These are phyloP conservation scores for Tachycineta bicolor DNA, from an alignment of 2,113 vertebrate genomes.

Conservation along the genomic window DNA sequence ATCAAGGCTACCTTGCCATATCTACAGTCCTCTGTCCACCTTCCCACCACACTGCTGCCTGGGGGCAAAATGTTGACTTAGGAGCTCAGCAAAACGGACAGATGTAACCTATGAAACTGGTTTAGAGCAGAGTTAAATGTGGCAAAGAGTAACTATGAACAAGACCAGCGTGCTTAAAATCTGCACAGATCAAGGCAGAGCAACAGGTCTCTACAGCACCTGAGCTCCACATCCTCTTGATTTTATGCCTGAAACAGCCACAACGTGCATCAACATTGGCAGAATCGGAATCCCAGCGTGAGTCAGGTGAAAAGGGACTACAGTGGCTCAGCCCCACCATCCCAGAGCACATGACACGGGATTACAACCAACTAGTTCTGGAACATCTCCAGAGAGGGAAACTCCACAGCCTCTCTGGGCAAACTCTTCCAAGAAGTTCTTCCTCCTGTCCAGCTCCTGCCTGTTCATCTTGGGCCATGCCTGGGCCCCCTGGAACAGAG, in stretches of 20 bases:
- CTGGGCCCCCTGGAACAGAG: background rate
- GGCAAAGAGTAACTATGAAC: background rate
- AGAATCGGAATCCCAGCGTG: fast-evolving
- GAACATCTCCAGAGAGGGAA: background rate
- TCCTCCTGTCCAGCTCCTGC: background rate
- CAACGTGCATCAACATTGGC: fast-evolving
- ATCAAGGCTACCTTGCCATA: background rate
- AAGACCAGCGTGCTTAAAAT: background rate
- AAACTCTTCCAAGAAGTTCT: background rate
- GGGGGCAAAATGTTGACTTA: background rate
- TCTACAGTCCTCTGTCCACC: background rate
- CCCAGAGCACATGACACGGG: background rate
- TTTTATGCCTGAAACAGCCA: background rate
- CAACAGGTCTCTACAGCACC: background rate
- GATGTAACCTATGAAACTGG: fast-evolving
- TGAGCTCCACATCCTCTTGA: background rate
- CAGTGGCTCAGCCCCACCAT: background rate
- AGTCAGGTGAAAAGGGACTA: background rate
- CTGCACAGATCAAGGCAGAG: background rate
- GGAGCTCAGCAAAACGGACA: background rate
- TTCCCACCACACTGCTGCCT: background rate
- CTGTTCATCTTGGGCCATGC: background rate
- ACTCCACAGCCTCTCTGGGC: background rate
- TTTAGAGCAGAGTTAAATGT: background rate
- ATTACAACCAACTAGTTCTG: background rate